A percentile compares a stretch with the other conserved stretches of the same genome.
These are phyloP conservation scores for Hydrotaea cyrtoneurina DNA, from an alignment of 2,888 invertebrate species.

Conservation along the genomic window DNA sequence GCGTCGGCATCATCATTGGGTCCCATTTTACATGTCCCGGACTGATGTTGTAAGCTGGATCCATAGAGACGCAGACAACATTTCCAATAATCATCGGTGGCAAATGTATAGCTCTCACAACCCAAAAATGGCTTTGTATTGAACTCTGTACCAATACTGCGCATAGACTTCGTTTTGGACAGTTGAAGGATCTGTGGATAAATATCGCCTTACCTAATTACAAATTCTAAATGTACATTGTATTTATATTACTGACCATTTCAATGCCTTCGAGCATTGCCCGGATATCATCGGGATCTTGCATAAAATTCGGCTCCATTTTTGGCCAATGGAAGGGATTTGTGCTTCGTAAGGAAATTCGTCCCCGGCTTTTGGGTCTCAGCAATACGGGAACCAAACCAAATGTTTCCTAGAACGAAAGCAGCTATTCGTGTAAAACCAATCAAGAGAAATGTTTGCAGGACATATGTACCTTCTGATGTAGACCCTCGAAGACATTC, in stretches of 20 bases:
- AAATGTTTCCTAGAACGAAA: slow-evolving; percentile 82
- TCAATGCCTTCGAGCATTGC: slow-evolving; percentile 88
- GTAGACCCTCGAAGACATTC: slow-evolving; percentile 77
- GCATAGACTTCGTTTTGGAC: slow-evolving; percentile 82
- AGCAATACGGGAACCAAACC: slow-evolving; percentile 88
- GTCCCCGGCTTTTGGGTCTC: slow-evolving; percentile 88
- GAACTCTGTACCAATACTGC: slow-evolving; percentile 82
- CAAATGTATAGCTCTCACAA: slow-evolving; percentile 84
- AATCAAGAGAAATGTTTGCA: background rate
- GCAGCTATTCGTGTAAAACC: background rate
- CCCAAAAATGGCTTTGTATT: slow-evolving; percentile 85
- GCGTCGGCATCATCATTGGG: slow-evolving; percentile 82
- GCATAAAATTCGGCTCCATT: slow-evolving; percentile 91
- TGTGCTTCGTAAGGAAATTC: slow-evolving; percentile 85
- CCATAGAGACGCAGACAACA: slow-evolving; percentile 87
- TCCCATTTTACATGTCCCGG: slow-evolving; percentile 87
- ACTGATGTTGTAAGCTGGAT: slow-evolving; percentile 87
- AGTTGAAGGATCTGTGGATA: slow-evolving; percentile 83
- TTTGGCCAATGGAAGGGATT: slow-evolving; percentile 89
- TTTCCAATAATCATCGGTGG: slow-evolving; percentile 87
- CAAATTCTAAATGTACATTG: no score
- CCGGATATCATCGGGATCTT: slow-evolving; percentile 86
- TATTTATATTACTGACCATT: slow-evolving; percentile 82
- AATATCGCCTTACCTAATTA: no score
- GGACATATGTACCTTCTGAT: slow-evolving; percentile 71